These are phyloP conservation scores for Seriola dumerili DNA, from an alignment of 2,113 vertebrate species.

Conservation along the genomic window DNA sequence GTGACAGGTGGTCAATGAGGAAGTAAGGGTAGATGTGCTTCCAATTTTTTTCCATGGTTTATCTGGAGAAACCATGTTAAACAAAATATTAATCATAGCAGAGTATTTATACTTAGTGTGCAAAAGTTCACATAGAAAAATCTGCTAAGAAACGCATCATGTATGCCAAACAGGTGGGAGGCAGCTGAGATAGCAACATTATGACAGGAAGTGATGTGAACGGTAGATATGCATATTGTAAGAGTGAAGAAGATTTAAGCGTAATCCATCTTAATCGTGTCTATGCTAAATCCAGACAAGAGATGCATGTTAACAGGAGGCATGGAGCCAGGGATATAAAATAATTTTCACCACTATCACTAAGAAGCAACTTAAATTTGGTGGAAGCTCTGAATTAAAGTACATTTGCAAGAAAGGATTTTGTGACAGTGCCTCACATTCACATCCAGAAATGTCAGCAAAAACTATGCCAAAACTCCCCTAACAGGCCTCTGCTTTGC, in stretches of 20 bases:
- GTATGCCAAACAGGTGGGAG: constrained; percentile 3
- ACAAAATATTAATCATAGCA: too few relatives aligned
- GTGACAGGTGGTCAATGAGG: too few relatives aligned
- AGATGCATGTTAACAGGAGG: constrained; percentile 33
- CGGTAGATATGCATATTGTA: constrained; percentile 29
- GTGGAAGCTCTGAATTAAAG: not conserved
- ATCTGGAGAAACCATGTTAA: too few relatives aligned
- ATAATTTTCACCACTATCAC: constrained; percentile 19
- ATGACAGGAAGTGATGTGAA: constrained; percentile 35
- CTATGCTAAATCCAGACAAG: constrained; percentile 38
- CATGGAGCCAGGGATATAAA: constrained; percentile 24
- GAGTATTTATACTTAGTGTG: too few relatives aligned
- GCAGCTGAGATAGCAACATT: constrained; percentile 11
- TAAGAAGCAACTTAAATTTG: constrained; percentile 7
- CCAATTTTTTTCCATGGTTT: too few relatives aligned
- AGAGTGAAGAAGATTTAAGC: constrained; percentile 16
- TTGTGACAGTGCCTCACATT: constrained; percentile 29
- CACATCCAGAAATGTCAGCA: constrained; percentile 16
- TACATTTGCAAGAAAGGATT: constrained; percentile 11
- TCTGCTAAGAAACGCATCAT: not conserved
- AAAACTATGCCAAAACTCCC: not conserved
- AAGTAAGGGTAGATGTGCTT: too few relatives aligned
- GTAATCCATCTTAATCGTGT: constrained; percentile 58
- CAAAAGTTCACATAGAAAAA: not conserved
- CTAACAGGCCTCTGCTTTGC: constrained; percentile 1